These are phyloP conservation scores for Helicoverpa assulta DNA, from an alignment of 2,888 invertebrate species.

Conservation along the genomic window DNA sequence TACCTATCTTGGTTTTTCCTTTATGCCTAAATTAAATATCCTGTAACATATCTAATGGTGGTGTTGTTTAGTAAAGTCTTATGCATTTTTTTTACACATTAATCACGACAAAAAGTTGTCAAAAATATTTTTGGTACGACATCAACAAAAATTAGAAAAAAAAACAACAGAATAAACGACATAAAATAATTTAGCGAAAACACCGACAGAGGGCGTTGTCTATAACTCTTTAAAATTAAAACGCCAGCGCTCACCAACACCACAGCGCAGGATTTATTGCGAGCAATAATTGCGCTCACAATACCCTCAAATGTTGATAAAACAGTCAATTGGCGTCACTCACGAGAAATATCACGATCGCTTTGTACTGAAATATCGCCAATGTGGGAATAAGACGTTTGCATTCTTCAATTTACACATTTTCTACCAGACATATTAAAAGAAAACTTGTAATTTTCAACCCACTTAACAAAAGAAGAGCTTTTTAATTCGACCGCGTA, in stretches of 20 bases:
- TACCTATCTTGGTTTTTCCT: too few species aligned
- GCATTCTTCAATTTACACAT: too few species aligned
- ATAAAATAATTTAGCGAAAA: slow-evolving; percentile 9
- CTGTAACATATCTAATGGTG: too few species aligned
- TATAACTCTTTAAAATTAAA: slow-evolving; percentile 53
- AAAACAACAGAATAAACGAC: neutral
- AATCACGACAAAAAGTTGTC: too few species aligned
- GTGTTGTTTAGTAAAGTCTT: too few species aligned
- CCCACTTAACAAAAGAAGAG: too few species aligned
- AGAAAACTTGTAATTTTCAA: too few species aligned
- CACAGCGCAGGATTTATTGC: slow-evolving; percentile 43
- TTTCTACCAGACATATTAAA: neutral
- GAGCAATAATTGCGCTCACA: slow-evolving; percentile 40
- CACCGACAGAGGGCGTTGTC: slow-evolving; percentile 7
- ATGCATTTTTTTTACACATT: too few species aligned
- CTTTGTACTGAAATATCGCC: neutral
- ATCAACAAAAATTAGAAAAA: neutral
- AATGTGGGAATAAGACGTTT: neutral
- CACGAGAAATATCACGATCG: slow-evolving; percentile 13
- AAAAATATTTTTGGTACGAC: too few species aligned
- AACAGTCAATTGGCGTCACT: slow-evolving; percentile 19
- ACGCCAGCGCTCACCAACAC: slow-evolving; percentile 20
- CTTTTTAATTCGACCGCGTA: too few species aligned
- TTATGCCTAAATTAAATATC: too few species aligned
- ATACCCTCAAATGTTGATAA: slow-evolving; percentile 34